Conservation (phyloP, 2,797 vertebrate species). For the Brachyrhaphis roseni region DNA sequence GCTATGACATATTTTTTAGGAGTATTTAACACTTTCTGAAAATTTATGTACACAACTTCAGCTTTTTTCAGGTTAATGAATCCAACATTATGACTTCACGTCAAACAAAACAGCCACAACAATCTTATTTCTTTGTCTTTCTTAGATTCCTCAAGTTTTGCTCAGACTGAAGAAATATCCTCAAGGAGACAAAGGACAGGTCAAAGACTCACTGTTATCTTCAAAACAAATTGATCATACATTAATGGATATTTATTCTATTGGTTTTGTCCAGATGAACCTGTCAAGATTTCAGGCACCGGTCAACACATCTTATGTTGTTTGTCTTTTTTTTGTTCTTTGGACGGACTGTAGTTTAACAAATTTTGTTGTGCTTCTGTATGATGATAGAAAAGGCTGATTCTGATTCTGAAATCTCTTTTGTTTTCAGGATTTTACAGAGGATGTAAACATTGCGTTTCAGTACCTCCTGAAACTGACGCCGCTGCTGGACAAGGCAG, state of each 20-base stretch:
- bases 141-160: slow-evolving; percentile 94
- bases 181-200: slow-evolving; percentile 89
- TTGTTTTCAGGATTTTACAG: slow-evolving; percentile 89
- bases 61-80: not conserved
- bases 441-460: slow-evolving; percentile 93
- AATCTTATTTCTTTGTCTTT: slow-evolving; percentile 15
- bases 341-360: not conserved
- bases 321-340: not conserved
- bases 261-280: not conserved
- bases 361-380: no score
- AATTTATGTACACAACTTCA: not conserved
- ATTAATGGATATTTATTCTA: not conserved
- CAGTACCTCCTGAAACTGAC: slow-evolving; percentile 94
- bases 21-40: not conserved
- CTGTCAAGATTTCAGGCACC: not conserved
- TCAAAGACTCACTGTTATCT: slow-evolving; percentile 31
- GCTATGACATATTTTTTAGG: not conserved
- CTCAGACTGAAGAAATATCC: slow-evolving; percentile 94
- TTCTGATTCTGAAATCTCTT: not conserved
- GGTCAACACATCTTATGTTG: not conserved
- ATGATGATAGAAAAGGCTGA: no score
- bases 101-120: not conserved
- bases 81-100: not conserved
- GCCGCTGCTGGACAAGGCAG: slow-evolving; percentile 94
- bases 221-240: not conserved